These are phyloP conservation scores for Sebastes aleutianus DNA, from an alignment of 2,797 vertebrate genomes.

Conservation along the genomic window DNA sequence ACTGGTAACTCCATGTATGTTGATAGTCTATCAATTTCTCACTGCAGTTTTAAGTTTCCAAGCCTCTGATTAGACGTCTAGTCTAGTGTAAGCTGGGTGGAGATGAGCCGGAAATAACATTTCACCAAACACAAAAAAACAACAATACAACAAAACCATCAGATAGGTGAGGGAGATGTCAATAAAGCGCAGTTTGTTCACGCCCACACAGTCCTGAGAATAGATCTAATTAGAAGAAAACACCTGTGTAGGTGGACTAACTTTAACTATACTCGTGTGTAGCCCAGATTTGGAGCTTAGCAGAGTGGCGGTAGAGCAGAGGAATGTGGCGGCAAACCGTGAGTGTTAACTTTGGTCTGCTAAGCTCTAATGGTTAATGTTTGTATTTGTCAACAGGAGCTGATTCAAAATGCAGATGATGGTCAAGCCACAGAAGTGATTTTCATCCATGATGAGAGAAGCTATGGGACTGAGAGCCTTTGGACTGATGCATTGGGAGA, in stretches of 20 bases:
- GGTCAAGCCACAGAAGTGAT: constrained; percentile 81
- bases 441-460: constrained; percentile 85
- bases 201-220: neutral
- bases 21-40: too few relatives aligned
- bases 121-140: neutral
- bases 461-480: constrained; percentile 73
- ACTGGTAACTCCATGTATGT: too few relatives aligned
- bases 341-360: neutral
- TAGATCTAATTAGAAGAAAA: neutral
- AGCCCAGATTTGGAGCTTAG: too few relatives aligned
- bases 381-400: constrained; percentile 77
- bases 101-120: neutral
- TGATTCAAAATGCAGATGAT: constrained; percentile 90
- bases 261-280: too few relatives aligned
- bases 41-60: too few relatives aligned
- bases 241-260: neutral
- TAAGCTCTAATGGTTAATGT: neutral
- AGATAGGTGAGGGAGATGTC: neutral
- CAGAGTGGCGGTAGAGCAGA: accelerated
- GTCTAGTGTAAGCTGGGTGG: neutral
- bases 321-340: too few relatives aligned
- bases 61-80: neutral
- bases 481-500: constrained; percentile 73
- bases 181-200: neutral
- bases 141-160: neutral